phyloP scores from a whole-genome alignment of 1,140 invertebrate genomes.

The Orussus abietinus region DNA sequence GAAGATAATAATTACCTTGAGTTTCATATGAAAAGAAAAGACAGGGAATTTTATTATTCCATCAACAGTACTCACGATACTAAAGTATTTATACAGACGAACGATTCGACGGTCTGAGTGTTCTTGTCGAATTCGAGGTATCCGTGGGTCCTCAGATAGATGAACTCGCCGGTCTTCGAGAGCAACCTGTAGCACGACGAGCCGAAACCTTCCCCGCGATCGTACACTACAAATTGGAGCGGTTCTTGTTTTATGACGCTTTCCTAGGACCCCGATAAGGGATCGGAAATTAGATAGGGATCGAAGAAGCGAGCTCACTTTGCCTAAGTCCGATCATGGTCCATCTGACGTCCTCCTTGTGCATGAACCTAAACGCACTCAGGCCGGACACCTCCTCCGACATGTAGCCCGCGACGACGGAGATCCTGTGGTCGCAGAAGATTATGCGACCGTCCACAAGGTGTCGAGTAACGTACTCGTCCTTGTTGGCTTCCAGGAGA shows the following conservation, averaged over 20 bases:
- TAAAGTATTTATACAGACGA: slow-evolving; percentile 81
- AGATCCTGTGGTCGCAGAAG: slow-evolving; percentile 80
- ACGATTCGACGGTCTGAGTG: slow-evolving; percentile 70
- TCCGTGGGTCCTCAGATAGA: slow-evolving; percentile 76
- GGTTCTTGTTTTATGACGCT: too few relatives aligned
- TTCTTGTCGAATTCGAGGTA: slow-evolving; percentile 70
- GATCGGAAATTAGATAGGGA: slow-evolving; percentile 2
- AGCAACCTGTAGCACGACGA: slow-evolving; percentile 77
- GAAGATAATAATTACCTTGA: slow-evolving; percentile 11
- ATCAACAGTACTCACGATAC: slow-evolving; percentile 56
- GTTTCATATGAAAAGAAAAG: not conserved
- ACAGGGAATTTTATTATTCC: not conserved
- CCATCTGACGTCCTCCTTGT: slow-evolving; percentile 78
- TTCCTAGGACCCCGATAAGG: not conserved
- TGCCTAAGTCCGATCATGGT: slow-evolving; percentile 77
- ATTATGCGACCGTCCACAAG: slow-evolving; percentile 79
- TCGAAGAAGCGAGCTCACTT: slow-evolving; percentile 65
- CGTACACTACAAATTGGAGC: slow-evolving; percentile 80
- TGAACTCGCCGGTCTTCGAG: slow-evolving; percentile 72
- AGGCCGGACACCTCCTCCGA: slow-evolving; percentile 74
- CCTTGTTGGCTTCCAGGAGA: slow-evolving; percentile 68
- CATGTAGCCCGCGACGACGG: slow-evolving; percentile 80
- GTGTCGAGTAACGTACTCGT: slow-evolving; percentile 83
- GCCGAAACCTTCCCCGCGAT: slow-evolving; percentile 67
- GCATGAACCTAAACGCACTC: slow-evolving; percentile 83